Evolutionary conservation across 2,888 invertebrate genomes (phyloP).

Genomic region (Abrostola triplasia): DNA sequence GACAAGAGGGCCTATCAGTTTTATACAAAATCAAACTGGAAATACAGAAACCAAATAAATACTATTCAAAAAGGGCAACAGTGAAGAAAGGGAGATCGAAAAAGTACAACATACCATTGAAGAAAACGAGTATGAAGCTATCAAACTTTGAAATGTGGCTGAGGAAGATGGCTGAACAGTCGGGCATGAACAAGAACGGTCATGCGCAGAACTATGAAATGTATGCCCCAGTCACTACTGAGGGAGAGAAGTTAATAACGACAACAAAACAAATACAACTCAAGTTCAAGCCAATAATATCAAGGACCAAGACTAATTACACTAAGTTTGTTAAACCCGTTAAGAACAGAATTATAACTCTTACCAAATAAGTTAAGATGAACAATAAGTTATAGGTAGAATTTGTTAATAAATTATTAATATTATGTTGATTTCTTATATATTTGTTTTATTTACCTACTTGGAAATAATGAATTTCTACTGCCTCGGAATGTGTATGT

Average conservation of each 20-base stretch:
- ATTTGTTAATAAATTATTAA: constrained; percentile 2
- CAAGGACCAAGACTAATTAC: constrained; percentile 69
- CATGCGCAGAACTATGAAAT: constrained; percentile 54
- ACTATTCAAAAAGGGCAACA: constrained; percentile 49
- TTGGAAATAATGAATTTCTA: neutral
- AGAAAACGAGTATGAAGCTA: constrained; percentile 79
- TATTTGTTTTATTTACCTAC: neutral
- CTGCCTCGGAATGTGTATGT: no score
- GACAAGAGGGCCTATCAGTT: constrained; percentile 68
- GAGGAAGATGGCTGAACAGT: constrained; percentile 72
- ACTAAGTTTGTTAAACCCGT: constrained; percentile 75
- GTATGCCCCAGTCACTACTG: constrained; percentile 59
- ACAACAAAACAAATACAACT: constrained; percentile 65
- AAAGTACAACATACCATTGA: constrained; percentile 79
- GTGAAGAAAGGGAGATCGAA: constrained; percentile 68
- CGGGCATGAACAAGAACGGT: constrained; percentile 40
- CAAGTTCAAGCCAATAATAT: constrained; percentile 77
- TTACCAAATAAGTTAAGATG: constrained; percentile 45
- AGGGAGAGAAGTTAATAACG: constrained; percentile 48
- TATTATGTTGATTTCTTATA: constrained; percentile 7
- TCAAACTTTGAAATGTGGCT: constrained; percentile 78
- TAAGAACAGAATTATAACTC: constrained; percentile 69
- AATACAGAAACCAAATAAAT: constrained; percentile 52
- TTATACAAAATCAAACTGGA: constrained; percentile 76
- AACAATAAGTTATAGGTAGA: constrained; percentile 5